These are phyloP conservation scores for Myripristis murdjan DNA, from an alignment of 2,797 vertebrate species.

Conservation along the genomic window DNA sequence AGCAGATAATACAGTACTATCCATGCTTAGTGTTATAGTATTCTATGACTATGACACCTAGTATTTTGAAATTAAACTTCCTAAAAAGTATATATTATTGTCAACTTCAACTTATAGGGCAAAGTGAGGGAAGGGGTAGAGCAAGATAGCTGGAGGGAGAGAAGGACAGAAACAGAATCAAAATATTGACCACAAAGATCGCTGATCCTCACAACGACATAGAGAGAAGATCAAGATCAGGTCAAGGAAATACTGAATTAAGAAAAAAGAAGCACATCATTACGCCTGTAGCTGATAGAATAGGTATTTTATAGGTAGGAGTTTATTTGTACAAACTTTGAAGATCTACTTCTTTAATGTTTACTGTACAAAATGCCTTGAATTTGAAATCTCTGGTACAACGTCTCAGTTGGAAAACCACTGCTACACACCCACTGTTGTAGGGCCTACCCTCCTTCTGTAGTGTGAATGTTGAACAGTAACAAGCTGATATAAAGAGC, in stretches of 20 bases:
- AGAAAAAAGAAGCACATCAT: not conserved
- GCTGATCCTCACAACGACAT: constrained; percentile 37
- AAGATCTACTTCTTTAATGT: not conserved
- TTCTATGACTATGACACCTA: not conserved
- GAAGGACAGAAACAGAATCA: not conserved
- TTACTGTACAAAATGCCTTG: not conserved
- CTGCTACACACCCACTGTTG: not conserved
- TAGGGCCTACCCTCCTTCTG: constrained; percentile 10
- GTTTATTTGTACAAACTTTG: constrained; percentile 4
- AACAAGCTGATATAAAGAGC: not conserved
- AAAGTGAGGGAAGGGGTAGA: constrained; percentile 22
- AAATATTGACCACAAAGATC: constrained; percentile 23
- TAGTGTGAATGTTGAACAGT: not conserved
- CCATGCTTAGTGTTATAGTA: not conserved
- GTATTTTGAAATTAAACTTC: constrained; percentile 11
- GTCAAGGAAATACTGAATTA: constrained; percentile 14
- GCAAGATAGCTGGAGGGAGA: not conserved
- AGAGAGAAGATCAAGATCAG: constrained; percentile 30
- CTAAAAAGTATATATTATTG: constrained; percentile 19
- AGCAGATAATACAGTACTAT: not conserved
- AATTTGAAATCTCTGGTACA: not conserved
- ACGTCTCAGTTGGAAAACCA: constrained; percentile 3
- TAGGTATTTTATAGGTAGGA: constrained; percentile 18
- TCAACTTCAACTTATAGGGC: constrained; percentile 1
- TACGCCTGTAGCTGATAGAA: constrained; percentile 9